phyloP scores from a whole-genome alignment of 1,140 invertebrate genomes.

The Drosophila auraria region DNA sequence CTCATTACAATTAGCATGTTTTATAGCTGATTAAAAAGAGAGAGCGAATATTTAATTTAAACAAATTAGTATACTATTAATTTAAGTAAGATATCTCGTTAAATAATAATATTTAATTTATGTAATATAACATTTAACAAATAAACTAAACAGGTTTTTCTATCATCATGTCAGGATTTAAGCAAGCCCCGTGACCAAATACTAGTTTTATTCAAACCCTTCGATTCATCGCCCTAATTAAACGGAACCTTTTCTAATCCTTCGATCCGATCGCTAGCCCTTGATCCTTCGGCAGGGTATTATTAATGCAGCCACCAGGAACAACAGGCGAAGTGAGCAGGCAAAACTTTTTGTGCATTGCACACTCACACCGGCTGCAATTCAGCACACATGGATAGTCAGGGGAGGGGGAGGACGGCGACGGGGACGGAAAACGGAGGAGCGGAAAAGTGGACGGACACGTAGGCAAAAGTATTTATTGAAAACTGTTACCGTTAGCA shows the following conservation, averaged over 20 bases:
- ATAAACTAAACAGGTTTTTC: no score
- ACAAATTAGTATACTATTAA: background rate
- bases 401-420: background rate
- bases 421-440: conserved; percentile 9
- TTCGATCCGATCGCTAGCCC: conserved; percentile 3
- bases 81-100: background rate
- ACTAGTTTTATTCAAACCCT: no score
- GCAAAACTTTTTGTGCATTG: conserved; percentile 68
- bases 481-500: conserved; percentile 81
- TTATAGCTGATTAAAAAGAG: background rate
- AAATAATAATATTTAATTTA: background rate
- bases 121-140: background rate
- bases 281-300: conserved; percentile 37
- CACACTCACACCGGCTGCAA: conserved; percentile 31
- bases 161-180: no score
- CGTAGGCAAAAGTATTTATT: conserved; percentile 76
- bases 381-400: conserved; percentile 38
- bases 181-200: accelerated
- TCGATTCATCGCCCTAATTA: no score
- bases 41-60: background rate
- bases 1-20: background rate
- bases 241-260: background rate
- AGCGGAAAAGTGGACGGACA: conserved; percentile 35
- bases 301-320: conserved; percentile 16
- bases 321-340: conserved; percentile 72